phyloP scores from a whole-genome alignment of 37 sponge, comb jelly and placozoan species.

The Geodia barretti region DNA sequence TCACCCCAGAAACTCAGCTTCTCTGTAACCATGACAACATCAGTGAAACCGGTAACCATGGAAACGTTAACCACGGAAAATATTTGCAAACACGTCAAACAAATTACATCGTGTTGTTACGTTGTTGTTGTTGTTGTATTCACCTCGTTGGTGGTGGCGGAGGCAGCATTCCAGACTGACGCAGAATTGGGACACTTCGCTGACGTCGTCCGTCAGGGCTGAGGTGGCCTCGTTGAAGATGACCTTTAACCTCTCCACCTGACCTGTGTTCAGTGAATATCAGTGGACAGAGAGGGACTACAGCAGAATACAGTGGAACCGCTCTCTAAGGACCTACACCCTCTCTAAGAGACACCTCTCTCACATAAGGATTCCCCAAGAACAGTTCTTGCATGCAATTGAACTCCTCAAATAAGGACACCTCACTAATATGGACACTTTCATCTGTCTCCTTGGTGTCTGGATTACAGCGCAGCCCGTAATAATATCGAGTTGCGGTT shows the following conservation, averaged over 20 bases:
- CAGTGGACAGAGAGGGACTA: not conserved
- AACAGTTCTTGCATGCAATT: no score
- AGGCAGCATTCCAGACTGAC: slow-evolving; percentile 54
- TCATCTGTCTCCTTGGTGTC: no score
- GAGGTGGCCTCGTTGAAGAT: slow-evolving; percentile 18
- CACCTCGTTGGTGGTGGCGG: slow-evolving; percentile 80
- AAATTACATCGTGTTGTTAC: no score
- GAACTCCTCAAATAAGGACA: not conserved
- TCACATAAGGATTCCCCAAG: no score
- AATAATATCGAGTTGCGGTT: no score
- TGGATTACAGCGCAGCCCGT: no score
- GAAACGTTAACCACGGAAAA: not conserved
- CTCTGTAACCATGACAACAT: slow-evolving; percentile 30
- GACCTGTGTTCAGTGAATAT: slow-evolving; percentile 11
- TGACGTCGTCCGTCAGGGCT: slow-evolving; percentile 46
- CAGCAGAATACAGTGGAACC: not conserved
- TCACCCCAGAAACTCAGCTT: slow-evolving; percentile 85
- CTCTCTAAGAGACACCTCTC: no score
- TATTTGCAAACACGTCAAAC: not conserved
- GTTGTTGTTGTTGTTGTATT: not conserved
- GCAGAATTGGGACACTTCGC: slow-evolving; percentile 63
- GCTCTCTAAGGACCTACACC: no score
- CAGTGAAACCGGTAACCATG: no score
- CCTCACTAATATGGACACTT: no score
- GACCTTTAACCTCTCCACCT: slow-evolving; percentile 61